Evolutionary conservation across 2,797 vertebrate genomes (phyloP).

Genomic region (Gobionotothen gibberifrons): DNA sequence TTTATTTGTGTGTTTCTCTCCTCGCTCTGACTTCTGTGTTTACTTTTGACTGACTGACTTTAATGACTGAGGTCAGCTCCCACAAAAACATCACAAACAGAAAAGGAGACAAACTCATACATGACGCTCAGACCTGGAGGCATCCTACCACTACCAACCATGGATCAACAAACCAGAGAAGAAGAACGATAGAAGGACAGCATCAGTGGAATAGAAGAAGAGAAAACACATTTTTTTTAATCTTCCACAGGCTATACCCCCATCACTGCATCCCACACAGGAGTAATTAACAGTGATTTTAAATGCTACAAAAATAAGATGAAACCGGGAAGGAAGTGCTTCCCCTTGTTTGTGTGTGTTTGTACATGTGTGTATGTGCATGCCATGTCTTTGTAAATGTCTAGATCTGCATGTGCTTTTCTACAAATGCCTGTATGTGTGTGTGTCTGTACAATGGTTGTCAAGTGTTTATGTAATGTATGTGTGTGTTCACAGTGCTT

Average conservation of each 20-base stretch:
- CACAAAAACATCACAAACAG: slow-evolving; percentile 78
- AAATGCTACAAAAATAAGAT: slow-evolving; percentile 90
- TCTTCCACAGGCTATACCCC: slow-evolving; percentile 81
- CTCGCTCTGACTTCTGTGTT: slow-evolving; percentile 76
- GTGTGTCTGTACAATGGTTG: slow-evolving; percentile 57
- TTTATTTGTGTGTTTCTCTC: slow-evolving; percentile 85
- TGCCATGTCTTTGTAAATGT: slow-evolving; percentile 73
- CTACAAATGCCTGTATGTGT: slow-evolving; percentile 59
- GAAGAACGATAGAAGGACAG: slow-evolving; percentile 74
- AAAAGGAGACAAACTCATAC: slow-evolving; percentile 80
- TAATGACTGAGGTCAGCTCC: slow-evolving; percentile 72
- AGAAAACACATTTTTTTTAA: slow-evolving; percentile 76
- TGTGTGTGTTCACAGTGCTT: slow-evolving; percentile 81
- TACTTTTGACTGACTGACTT: slow-evolving; percentile 72
- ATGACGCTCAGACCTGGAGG: slow-evolving; percentile 78
- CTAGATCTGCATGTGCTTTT: slow-evolving; percentile 57
- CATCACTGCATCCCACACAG: slow-evolving; percentile 81
- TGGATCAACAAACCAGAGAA: slow-evolving; percentile 79
- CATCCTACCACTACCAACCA: slow-evolving; percentile 79
- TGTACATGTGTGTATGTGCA: slow-evolving; percentile 71
- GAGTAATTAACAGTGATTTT: slow-evolving; percentile 86
- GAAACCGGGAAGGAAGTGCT: slow-evolving; percentile 76
- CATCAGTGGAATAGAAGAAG: slow-evolving; percentile 80
- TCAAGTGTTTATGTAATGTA: slow-evolving; percentile 35
- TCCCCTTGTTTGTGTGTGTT: slow-evolving; percentile 65